Evolutionary conservation across 2,888 invertebrate genomes (phyloP), one percentile per base, ranked within the genome.

Genomic region (Pomacea canaliculata): DNA sequence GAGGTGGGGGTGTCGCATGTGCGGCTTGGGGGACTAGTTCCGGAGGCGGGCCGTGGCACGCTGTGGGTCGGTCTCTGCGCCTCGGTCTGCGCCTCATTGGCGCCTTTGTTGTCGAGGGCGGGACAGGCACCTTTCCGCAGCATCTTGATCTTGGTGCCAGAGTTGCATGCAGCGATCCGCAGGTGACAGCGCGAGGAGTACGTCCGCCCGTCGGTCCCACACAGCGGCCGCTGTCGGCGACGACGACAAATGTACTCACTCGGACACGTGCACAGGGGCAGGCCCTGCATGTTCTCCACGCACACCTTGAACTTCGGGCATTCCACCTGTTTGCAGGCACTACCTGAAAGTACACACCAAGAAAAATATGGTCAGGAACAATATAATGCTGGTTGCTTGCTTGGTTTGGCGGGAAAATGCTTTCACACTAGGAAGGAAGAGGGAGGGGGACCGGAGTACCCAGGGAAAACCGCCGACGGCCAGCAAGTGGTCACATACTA

Each of bases 291-390:
- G 82, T 90, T 90, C 71, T 86, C 83, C 80, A 88, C 84, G 73
- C 90, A 90, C n/a, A 89, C 84, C 78, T 88, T 85, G 71, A 84
- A 82, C 73, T 85, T 85, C n/a, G 88, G 86, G 80, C 90, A 90
- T 48, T 81, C 79, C 59, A 89, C 84, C 70, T 85, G 79, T 19
- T 82, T 79, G 68, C 88, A 88, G 0, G 85, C 85, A 70, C 84
- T 82, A 19, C 78, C 86, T 86, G 82, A 8, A 79, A 81, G 48
- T 37, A 56, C 12, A 73, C 12, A n/a, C n/a, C 49, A 16, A n/a
- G 63, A 70, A 49, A 8, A 7, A 27, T 12, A 19, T 23, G 37
- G 37, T 37, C 1, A 37, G 37, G 5, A 37, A 37, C 37, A 37
- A 60, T 4, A 4, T 60, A n/a, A n/a, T 19, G 16, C 16, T n/a